Evolutionary conservation across 2,888 invertebrate species (phyloP).

Genomic region (Physocephala rufipes): DNA sequence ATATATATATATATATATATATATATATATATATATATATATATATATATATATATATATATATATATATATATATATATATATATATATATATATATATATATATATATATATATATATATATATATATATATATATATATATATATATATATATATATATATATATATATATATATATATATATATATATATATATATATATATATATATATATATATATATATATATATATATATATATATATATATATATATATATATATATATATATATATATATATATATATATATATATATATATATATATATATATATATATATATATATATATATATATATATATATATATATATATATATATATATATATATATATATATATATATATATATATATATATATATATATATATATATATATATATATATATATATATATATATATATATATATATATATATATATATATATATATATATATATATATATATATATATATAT

Average conservation of each 20-base stretch:
- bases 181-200: background rate
- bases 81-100: background rate
- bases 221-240: background rate
- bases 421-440: background rate
- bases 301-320: background rate
- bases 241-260: background rate
- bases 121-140: background rate
- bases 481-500: background rate
- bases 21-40: background rate
- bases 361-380: background rate
- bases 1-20: background rate
- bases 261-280: background rate
- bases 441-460: background rate
- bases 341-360: background rate
- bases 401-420: background rate
- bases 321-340: background rate
- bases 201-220: background rate
- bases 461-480: background rate
- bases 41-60: background rate
- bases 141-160: background rate
- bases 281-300: background rate
- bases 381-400: background rate
- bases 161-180: background rate
- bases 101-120: background rate
- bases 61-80: background rate